Base-by-base conservation (phyloP, 2,888 invertebrate species). In the Catocala nupta region DNA sequence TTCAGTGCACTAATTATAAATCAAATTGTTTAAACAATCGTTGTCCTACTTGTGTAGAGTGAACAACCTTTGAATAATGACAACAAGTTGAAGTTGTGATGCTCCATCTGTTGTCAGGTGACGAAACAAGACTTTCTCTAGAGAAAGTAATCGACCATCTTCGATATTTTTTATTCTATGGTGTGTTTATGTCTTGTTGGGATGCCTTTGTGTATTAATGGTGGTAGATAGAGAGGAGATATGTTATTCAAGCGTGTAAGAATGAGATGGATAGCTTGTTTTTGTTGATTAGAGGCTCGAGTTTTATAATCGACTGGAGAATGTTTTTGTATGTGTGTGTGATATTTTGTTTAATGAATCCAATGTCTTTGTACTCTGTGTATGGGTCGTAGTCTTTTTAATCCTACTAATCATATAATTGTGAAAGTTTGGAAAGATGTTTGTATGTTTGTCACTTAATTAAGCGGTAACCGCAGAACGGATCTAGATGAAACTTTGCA, bases 91-190 rank as follows among this genome's bases (percentile, higher is more conserved):
- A 12, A 6, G 12, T 12, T 7, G 75, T 63, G 74, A 59, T 54
- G 67, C 16, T 48, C 13, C 68, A 72, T 71, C 69, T 60, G 42
- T 43, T 11, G 51, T 36, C n/a, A 53, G 39, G 65, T 75, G 80
- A 75, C 70, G 81, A 72, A 74, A 75, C 63, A 65, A 36, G 68
- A 81, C 82, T 82, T 82, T 82, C 73, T 80, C 75, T 47, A 44
- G 73, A 77, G 82, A 82, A 82, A 82, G 82, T 81, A 68, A 75
- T 80, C 74, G 68, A 48, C 59, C 75, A 67, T 72, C 71, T 71
- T 71, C 47, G 68, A 60, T 76, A 68, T 73, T 70, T 81, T 70
- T 71, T 50, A 71, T 72, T 76, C 70, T 71, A 60, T 77, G 65
- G 16, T 59, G 48, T 59, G 45, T 53, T 69, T 75, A 65, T 65